A percentile compares a stretch with the other conserved stretches of the same genome.
These are phyloP conservation scores for Brienomyrus brachyistius DNA, from an alignment of 2,113 vertebrate species.

Conservation along the genomic window DNA sequence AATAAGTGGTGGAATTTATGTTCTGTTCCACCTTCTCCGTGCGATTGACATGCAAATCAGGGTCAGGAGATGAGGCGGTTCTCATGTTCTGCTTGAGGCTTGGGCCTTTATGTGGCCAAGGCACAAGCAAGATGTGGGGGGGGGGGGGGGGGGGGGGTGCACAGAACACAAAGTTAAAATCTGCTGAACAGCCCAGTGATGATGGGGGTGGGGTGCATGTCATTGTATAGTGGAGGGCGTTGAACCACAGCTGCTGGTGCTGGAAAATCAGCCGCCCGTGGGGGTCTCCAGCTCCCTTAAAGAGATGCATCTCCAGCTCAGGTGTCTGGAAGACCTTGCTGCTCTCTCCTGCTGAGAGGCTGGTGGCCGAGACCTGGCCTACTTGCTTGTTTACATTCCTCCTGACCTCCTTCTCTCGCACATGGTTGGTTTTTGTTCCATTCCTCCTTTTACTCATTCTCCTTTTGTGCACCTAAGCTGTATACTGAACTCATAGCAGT, in stretches of 20 bases:
- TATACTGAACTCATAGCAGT: neutral
- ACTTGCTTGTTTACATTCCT: neutral
- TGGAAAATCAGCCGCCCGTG: constrained; percentile 7
- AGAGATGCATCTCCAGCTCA: neutral
- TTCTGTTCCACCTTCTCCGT: neutral
- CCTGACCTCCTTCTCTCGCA: neutral
- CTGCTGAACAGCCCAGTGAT: constrained; percentile 59
- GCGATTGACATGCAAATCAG: constrained; percentile 85
- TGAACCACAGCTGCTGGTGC: constrained; percentile 38
- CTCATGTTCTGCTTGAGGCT: constrained; percentile 84
- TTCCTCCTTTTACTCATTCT: neutral
- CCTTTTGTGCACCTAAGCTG: neutral
- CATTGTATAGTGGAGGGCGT: constrained; percentile 4
- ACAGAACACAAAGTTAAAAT: constrained; percentile 73
- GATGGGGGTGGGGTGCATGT: neutral
- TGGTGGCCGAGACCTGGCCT: neutral
- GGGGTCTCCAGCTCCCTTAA: constrained; percentile 12
- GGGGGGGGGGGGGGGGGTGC: constrained; percentile 61
- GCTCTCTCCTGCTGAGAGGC: neutral
- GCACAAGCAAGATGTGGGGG: constrained; percentile 35
- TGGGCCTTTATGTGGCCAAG: constrained; percentile 72
- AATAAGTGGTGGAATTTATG: neutral
- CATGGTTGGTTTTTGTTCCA: neutral
- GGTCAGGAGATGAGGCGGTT: constrained; percentile 89
- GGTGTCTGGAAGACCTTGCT: neutral